These are phyloP conservation scores for Zaprionus lachaisei DNA, from an alignment of 1,140 invertebrate species.

Conservation along the genomic window DNA sequence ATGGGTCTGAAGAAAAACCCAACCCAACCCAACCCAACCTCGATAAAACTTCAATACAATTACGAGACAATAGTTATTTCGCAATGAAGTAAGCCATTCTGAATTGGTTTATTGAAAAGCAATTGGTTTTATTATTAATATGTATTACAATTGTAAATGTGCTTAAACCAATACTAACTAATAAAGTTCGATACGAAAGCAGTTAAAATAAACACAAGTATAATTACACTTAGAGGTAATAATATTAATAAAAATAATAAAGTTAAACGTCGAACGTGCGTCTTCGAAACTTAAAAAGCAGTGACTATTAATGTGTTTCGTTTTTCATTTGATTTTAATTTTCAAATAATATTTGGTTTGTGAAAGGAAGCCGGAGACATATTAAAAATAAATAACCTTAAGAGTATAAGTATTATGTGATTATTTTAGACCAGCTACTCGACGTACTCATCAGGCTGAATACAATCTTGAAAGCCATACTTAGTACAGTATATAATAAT, in stretches of 20 bases:
- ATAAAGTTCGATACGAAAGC: slow-evolving; percentile 40
- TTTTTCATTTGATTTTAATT: slow-evolving; percentile 38
- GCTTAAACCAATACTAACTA: slow-evolving; percentile 57
- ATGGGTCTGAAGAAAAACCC: too few relatives aligned
- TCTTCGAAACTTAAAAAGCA: slow-evolving; percentile 69
- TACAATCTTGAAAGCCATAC: slow-evolving; percentile 2
- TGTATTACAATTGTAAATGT: slow-evolving; percentile 63
- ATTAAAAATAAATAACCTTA: slow-evolving; percentile 72
- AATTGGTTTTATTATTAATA: slow-evolving; percentile 39
- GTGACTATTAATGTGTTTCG: slow-evolving; percentile 65
- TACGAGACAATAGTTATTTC: neutral
- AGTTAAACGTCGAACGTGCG: slow-evolving; percentile 25
- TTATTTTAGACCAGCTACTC: slow-evolving; percentile 27
- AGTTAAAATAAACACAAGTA: slow-evolving; percentile 29
- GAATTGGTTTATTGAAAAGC: slow-evolving; percentile 10
- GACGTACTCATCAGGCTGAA: slow-evolving; percentile 6
- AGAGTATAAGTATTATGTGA: slow-evolving; percentile 24
- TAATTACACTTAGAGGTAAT: slow-evolving; percentile 30
- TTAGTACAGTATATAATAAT: slow-evolving; percentile 1
- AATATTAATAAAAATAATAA: slow-evolving; percentile 45
- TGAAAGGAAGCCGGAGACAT: slow-evolving; percentile 84
- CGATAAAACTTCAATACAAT: too few relatives aligned
- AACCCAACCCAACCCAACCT: too few relatives aligned
- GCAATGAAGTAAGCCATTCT: neutral
- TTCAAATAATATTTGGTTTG: slow-evolving; percentile 74